Conservation (phyloP, 2,888 invertebrate genomes). For the Drosophila mayaguana region DNA sequence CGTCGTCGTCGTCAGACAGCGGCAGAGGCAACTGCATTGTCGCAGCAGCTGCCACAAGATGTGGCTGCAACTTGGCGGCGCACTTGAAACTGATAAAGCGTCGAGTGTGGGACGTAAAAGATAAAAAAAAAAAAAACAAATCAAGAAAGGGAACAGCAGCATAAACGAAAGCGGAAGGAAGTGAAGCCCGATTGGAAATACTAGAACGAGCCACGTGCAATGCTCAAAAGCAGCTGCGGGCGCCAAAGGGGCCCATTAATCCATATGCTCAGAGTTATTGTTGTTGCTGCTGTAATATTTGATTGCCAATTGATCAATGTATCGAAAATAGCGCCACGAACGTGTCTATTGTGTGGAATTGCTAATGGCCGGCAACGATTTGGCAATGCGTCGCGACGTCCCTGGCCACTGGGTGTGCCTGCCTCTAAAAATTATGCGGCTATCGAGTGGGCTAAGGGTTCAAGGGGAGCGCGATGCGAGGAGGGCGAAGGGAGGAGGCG, state of each 20-base stretch:
- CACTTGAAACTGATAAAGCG: slow-evolving; percentile 69
- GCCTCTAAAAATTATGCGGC: neutral
- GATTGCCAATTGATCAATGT: slow-evolving; percentile 70
- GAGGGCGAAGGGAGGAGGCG: neutral
- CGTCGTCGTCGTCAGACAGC: neutral
- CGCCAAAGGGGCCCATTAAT: slow-evolving; percentile 39
- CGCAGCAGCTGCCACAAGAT: slow-evolving; percentile 43
- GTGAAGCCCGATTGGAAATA: slow-evolving; percentile 11
- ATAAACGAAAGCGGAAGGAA: slow-evolving; percentile 18
- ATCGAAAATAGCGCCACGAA: slow-evolving; percentile 68
- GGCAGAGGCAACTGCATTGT: slow-evolving; percentile 23
- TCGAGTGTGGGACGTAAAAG: slow-evolving; percentile 23
- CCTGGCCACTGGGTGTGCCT: slow-evolving; percentile 17
- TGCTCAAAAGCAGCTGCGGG: slow-evolving; percentile 22
- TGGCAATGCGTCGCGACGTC: slow-evolving; percentile 26
- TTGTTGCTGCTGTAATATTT: slow-evolving; percentile 42
- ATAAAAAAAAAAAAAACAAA: slow-evolving; percentile 3
- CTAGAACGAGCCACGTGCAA: slow-evolving; percentile 10
- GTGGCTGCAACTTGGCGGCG: slow-evolving; percentile 37
- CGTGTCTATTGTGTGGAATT: slow-evolving; percentile 39
- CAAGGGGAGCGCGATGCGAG: too few species aligned
- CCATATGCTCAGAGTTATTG: slow-evolving; percentile 19
- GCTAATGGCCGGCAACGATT: slow-evolving; percentile 37
- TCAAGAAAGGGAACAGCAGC: slow-evolving; percentile 38
- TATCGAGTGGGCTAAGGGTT: neutral